A percentile compares a stretch with the other conserved stretches of the same genome.
These are phyloP conservation scores for Volucella zonaria DNA, from an alignment of 2,888 invertebrate species.

Conservation along the genomic window DNA sequence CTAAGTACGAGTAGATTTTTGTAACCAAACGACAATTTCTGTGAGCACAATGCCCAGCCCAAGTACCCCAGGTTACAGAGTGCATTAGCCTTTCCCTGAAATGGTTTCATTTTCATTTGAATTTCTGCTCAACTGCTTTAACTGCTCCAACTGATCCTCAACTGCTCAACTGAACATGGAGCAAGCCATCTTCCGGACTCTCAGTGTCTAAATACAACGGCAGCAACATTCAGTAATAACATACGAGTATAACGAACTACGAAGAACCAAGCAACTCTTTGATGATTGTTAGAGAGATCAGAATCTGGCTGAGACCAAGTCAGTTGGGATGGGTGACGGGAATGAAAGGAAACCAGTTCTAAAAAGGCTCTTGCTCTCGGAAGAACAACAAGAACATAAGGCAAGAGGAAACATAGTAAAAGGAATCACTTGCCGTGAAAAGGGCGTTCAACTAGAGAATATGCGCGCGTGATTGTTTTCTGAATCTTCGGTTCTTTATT, in stretches of 20 bases:
- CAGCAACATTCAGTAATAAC: constrained; percentile 65
- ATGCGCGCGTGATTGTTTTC: constrained; percentile 72
- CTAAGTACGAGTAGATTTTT: constrained; percentile 21
- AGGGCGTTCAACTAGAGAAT: constrained; percentile 81
- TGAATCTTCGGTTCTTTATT: constrained; percentile 12
- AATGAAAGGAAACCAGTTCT: constrained; percentile 73
- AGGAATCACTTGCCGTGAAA: constrained; percentile 82
- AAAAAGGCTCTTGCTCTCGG: constrained; percentile 73
- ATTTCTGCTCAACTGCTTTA: constrained; percentile 60
- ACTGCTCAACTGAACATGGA: constrained; percentile 4
- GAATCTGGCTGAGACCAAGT: constrained; percentile 13
- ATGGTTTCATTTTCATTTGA: constrained; percentile 80
- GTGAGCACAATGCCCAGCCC: constrained; percentile 57
- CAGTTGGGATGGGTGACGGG: constrained; percentile 38
- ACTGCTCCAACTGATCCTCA: constrained; percentile 45
- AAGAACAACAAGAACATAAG: constrained; percentile 52
- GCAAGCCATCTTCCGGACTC: constrained; percentile 35
- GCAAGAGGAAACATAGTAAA: constrained; percentile 69
- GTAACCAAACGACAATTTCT: constrained; percentile 57
- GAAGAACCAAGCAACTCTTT: constrained; percentile 43
- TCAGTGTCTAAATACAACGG: constrained; percentile 60
- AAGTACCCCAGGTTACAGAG: constrained; percentile 52
- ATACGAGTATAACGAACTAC: constrained; percentile 39
- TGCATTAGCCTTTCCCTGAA: constrained; percentile 74
- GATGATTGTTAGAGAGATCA: constrained; percentile 72